Evolutionary conservation across 2,113 vertebrate species (phyloP).

Genomic region (Hyperoodon ampullatus): DNA sequence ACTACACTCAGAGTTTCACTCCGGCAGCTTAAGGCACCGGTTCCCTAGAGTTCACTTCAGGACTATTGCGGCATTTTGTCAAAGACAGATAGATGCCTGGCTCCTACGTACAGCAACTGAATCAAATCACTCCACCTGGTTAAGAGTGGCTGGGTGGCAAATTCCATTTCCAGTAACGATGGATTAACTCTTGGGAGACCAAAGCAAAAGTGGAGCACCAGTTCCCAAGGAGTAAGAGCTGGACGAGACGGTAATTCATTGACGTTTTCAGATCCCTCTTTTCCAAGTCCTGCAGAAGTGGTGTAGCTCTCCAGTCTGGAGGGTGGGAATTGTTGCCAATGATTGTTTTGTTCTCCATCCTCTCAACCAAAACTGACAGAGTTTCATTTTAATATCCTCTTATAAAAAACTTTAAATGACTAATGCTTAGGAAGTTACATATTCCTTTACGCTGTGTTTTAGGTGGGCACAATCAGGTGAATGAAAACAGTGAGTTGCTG

Average conservation of each 20-base stretch:
- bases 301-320: background rate
- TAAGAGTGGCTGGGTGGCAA: background rate
- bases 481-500: background rate
- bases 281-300: background rate
- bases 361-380: conserved; percentile 3
- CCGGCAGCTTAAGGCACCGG: background rate
- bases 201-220: background rate
- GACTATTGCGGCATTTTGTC: background rate
- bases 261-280: background rate
- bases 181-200: background rate
- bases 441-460: background rate
- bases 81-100: background rate
- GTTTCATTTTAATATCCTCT: background rate
- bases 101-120: background rate
- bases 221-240: background rate
- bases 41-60: background rate
- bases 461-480: background rate
- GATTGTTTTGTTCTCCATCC: background rate
- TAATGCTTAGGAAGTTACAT: background rate
- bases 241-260: background rate
- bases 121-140: background rate
- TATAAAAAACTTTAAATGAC: background rate
- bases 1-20: background rate
- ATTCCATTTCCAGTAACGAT: background rate
- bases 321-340: background rate